Evolutionary conservation across 2,797 vertebrate genomes (phyloP).

Genomic region (Macroramphosus scolopax): DNA sequence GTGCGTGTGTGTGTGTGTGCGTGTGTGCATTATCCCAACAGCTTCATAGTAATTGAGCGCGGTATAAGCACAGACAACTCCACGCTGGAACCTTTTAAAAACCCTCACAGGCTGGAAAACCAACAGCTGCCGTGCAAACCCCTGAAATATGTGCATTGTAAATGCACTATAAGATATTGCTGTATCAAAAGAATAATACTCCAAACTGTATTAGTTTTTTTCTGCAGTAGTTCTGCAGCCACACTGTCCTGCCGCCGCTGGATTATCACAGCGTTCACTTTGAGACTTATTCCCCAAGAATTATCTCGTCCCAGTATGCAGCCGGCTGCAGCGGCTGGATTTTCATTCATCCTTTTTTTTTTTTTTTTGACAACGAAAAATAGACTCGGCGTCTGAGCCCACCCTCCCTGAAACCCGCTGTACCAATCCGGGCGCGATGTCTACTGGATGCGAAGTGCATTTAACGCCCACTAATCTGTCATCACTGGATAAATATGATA

Average conservation of each 20-base stretch:
- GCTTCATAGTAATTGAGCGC: constrained; percentile 37
- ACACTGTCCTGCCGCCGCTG: background rate
- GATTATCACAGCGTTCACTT: constrained; percentile 44
- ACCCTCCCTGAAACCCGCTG: constrained; percentile 35
- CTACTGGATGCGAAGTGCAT: constrained; percentile 66
- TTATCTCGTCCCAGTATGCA: constrained; percentile 41
- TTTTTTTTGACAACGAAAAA: constrained; percentile 36
- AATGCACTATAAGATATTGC: constrained; percentile 11
- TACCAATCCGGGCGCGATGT: constrained; percentile 46
- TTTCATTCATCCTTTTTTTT: constrained; percentile 56
- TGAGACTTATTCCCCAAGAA: constrained; percentile 40
- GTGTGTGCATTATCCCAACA: constrained; percentile 31
- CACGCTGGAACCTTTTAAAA: constrained; percentile 45
- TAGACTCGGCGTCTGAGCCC: constrained; percentile 23
- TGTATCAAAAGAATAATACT: constrained; percentile 4
- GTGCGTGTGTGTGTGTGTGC: constrained; percentile 12
- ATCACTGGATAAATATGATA: constrained; percentile 75
- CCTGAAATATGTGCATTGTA: constrained; percentile 18
- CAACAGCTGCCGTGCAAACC: constrained; percentile 42
- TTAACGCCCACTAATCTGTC: constrained; percentile 72
- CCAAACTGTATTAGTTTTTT: too few species aligned
- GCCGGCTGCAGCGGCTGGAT: constrained; percentile 31
- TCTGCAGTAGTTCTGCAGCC: constrained; percentile 12
- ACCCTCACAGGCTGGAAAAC: constrained; percentile 33
- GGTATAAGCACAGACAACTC: constrained; percentile 36